Percentiles rank a stretch among this genome's conserved stretches.
phyloP scores from a whole-genome alignment of 2,113 vertebrate species.

The Mirza zaza region DNA sequence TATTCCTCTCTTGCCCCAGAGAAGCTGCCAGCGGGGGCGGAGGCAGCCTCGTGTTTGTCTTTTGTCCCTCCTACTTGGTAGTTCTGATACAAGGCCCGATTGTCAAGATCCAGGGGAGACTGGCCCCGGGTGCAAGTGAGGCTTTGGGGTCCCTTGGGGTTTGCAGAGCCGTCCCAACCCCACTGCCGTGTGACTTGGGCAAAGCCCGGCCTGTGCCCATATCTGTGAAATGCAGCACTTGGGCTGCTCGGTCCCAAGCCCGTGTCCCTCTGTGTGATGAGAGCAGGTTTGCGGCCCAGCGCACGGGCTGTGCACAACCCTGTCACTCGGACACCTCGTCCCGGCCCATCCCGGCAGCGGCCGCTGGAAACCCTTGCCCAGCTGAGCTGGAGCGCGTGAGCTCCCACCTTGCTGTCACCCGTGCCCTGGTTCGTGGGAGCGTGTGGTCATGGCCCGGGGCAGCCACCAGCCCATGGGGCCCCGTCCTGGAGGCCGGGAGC shows the following conservation, averaged over 20 bases:
- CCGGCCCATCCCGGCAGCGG: rapidly evolving
- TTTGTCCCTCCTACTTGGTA: neutral
- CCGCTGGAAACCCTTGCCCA: neutral
- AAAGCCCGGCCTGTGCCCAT: no score
- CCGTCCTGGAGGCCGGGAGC: neutral
- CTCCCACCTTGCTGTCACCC: neutral
- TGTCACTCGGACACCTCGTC: rapidly evolving
- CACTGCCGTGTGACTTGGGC: neutral
- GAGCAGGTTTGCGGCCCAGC: neutral
- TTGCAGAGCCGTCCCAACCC: neutral
- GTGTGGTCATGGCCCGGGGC: neutral
- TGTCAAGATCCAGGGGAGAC: neutral
- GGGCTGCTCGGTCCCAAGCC: neutral
- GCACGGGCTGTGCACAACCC: rapidly evolving
- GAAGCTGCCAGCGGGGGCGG: neutral
- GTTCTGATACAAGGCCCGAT: neutral
- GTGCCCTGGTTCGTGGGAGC: neutral
- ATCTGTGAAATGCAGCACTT: neutral
- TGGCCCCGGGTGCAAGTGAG: neutral
- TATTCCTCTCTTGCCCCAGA: neutral
- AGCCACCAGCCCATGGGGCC: neutral
- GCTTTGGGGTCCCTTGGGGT: neutral
- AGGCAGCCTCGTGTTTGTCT: neutral
- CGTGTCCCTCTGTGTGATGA: neutral
- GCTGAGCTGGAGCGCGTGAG: neutral